Conservation (phyloP, 1,140 invertebrate genomes). For the Cryptotermes secundus region DNA sequence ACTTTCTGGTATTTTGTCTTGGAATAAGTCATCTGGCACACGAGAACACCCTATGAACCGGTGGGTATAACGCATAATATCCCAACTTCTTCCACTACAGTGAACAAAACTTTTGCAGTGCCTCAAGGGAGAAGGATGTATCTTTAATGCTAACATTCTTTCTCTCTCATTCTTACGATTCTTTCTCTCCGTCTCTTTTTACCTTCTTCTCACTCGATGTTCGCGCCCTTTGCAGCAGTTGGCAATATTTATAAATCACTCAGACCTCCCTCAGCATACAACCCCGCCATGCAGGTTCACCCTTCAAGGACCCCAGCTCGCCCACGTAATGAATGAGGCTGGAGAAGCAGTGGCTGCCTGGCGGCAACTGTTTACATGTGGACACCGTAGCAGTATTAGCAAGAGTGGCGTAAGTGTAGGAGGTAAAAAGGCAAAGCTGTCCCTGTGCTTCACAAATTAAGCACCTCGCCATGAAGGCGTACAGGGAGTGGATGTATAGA, state of each 20-base stretch:
- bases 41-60: neutral
- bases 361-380: neutral
- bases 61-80: neutral
- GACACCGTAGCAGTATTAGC: neutral
- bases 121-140: neutral
- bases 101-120: neutral
- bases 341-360: neutral
- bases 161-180: neutral
- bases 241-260: constrained; percentile 15
- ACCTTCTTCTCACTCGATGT: neutral
- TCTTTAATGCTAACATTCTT: neutral
- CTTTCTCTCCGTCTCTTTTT: neutral
- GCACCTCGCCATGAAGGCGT: too few species aligned
- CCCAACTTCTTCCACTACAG: constrained; percentile 10
- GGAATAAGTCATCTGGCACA: neutral
- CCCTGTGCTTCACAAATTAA: too few species aligned
- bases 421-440: too few species aligned
- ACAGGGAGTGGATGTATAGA: too few species aligned
- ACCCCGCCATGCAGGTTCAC: neutral
- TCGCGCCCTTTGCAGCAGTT: constrained; percentile 6
- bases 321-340: neutral
- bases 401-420: neutral
- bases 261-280: neutral
- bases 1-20: neutral
- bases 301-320: neutral